These are phyloP conservation scores for Syncerus caffer DNA, from an alignment of 2,797 vertebrate genomes.

Conservation along the genomic window DNA sequence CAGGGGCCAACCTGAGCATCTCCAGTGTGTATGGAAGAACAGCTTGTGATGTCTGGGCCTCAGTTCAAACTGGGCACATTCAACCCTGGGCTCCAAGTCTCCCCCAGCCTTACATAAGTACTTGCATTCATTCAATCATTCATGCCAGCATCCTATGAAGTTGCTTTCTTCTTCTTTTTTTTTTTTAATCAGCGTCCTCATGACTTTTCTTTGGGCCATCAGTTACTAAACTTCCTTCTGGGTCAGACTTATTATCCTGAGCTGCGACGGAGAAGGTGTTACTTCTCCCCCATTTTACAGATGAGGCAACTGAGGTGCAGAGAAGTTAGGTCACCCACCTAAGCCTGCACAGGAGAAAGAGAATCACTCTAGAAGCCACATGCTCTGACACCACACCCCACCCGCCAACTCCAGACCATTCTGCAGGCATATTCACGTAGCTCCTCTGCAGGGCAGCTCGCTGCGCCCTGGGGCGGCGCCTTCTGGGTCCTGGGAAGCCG, in stretches of 20 bases:
- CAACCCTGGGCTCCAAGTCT: neutral
- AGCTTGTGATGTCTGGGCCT: neutral
- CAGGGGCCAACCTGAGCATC: neutral
- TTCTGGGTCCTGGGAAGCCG: neutral
- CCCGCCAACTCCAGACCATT: neutral
- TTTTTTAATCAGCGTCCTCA: fast-evolving
- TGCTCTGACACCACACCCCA: neutral
- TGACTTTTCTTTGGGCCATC: neutral
- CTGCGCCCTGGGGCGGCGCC: neutral
- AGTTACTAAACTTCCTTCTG: neutral
- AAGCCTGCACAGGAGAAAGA: neutral
- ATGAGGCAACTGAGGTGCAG: neutral
- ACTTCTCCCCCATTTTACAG: too few species aligned
- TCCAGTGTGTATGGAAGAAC: neutral
- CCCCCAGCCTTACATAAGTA: neutral
- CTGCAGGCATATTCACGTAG: neutral
- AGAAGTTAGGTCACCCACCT: neutral
- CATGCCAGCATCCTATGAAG: neutral
- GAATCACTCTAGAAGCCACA: neutral
- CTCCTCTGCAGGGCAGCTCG: fast-evolving
- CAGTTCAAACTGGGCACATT: neutral
- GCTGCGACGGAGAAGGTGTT: fast-evolving
- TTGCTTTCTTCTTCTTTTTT: neutral
- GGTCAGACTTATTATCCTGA: neutral
- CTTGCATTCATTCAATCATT: neutral